A percentile compares a stretch with the other conserved stretches of the same genome.
These are phyloP conservation scores for Porites evermanni DNA, from an alignment of 92 coral and sea anemone species.

Conservation along the genomic window DNA sequence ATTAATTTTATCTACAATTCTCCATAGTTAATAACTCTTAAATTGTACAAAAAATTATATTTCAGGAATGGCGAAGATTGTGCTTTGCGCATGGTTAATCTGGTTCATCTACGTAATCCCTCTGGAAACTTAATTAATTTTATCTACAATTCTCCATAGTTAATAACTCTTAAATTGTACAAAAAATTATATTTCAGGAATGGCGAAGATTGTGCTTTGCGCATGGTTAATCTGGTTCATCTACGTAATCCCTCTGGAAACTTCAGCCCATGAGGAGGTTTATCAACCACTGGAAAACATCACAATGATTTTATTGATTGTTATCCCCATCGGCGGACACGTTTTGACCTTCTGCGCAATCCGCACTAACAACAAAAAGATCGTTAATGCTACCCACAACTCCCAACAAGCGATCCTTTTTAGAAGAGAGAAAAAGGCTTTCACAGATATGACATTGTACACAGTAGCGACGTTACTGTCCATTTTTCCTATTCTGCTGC, in stretches of 20 bases:
- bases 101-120: background rate
- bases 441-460: background rate
- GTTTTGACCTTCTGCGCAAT: constrained; percentile 21
- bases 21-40: no score
- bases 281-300: constrained; percentile 10
- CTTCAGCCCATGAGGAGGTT: background rate
- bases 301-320: background rate
- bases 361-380: constrained; percentile 13
- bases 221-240: constrained; percentile 8
- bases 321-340: constrained; percentile 4
- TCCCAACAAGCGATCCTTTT: background rate
- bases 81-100: background rate
- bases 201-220: constrained; percentile 17
- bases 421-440: constrained; percentile 22
- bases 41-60: background rate
- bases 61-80: constrained; percentile 29
- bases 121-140: background rate
- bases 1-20: no score
- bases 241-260: background rate
- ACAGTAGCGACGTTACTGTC: constrained; percentile 1
- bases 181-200: background rate
- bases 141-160: no score
- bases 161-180: no score
- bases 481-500: background rate
- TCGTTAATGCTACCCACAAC: background rate